phyloP scores from a whole-genome alignment of 2,888 invertebrate species.

The Caenorhabditis afra region DNA sequence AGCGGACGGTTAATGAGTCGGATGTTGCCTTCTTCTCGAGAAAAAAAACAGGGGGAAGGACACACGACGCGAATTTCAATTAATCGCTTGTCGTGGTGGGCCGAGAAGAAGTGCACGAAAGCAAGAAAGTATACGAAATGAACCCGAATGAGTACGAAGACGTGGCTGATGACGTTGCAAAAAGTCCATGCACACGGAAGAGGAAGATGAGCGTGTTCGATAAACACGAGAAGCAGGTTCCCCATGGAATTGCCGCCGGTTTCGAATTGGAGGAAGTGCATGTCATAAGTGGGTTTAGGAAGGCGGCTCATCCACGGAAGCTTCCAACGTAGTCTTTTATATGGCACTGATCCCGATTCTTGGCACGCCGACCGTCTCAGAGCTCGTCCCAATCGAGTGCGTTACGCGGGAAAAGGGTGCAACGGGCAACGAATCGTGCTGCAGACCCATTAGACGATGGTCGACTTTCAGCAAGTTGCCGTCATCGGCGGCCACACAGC shows the following conservation, averaged over 20 bases:
- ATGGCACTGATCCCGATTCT: too few species aligned
- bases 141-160: too few species aligned
- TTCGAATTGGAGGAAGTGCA: neutral
- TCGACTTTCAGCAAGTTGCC: too few species aligned
- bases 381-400: too few species aligned
- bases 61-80: neutral
- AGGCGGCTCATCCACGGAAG: neutral
- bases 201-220: neutral
- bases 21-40: neutral
- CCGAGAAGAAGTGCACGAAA: too few species aligned
- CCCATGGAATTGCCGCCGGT: neutral
- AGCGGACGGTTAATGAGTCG: too few species aligned
- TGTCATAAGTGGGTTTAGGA: conserved; percentile 18
- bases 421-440: too few species aligned
- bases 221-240: neutral
- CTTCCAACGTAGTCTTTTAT: too few species aligned
- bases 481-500: too few species aligned
- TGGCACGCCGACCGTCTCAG: too few species aligned
- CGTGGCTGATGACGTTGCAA: neutral
- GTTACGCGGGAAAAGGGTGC: too few species aligned
- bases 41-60: neutral
- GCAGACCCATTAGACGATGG: too few species aligned
- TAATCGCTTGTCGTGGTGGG: neutral
- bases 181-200: neutral
- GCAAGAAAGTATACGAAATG: neutral